Percentiles rank a stretch among this genome's conserved stretches.
These are phyloP conservation scores for Caenorhabditis sp. DNA, from an alignment of 2,888 invertebrate species.

Conservation along the genomic window DNA sequence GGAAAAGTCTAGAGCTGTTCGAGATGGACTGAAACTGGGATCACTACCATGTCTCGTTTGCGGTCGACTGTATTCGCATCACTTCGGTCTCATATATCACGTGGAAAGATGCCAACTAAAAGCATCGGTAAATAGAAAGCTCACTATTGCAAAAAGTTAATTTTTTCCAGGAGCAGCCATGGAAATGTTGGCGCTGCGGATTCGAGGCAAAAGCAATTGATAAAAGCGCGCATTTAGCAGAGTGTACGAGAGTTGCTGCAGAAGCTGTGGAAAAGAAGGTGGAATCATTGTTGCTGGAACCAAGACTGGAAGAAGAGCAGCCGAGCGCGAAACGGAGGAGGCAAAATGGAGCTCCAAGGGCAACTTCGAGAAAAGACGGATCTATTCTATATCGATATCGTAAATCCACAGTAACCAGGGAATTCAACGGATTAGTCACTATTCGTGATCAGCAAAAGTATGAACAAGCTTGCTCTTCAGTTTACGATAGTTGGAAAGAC, in stretches of 20 bases:
- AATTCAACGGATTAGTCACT: constrained; percentile 21
- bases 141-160: neutral
- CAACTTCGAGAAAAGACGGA: constrained; percentile 27
- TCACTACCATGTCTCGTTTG: constrained; percentile 23
- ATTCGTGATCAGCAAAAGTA: constrained; percentile 13
- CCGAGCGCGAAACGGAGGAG: neutral
- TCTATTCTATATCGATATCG: constrained; percentile 14
- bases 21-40: constrained; percentile 18
- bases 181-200: constrained; percentile 49
- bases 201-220: constrained; percentile 7
- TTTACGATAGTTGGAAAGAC: constrained; percentile 16
- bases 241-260: neutral
- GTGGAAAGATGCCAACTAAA: constrained; percentile 45
- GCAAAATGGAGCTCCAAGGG: neutral
- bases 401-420: constrained; percentile 30
- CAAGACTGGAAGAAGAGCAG: neutral
- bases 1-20: neutral
- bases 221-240: constrained; percentile 12
- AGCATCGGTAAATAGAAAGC: constrained; percentile 12
- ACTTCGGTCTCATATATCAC: constrained; percentile 33
- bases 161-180: constrained; percentile 48
- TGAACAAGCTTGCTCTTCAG: neutral
- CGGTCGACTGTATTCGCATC: constrained; percentile 4
- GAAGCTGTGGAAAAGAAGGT: no score
- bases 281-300: neutral